Evolutionary conservation across 2,888 invertebrate species (phyloP), one percentile per base, ranked within the genome.

Genomic region (Aleiodes leptofemur): DNA sequence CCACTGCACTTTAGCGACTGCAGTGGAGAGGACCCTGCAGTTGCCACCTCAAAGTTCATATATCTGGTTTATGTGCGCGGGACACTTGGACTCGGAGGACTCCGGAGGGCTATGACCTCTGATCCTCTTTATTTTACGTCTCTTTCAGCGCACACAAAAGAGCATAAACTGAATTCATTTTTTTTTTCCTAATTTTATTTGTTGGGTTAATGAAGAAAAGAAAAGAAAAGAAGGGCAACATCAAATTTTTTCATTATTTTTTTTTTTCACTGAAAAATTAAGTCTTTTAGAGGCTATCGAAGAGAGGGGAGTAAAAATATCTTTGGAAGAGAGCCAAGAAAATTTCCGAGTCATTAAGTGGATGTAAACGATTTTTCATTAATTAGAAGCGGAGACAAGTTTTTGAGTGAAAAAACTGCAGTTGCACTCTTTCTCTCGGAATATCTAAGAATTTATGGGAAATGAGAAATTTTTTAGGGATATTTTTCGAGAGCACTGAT

Each of bases 91-190:
- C 80, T 78, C 78, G 83, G 84, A 83, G 83, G 83, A 84, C 84
- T 79, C 82, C 80, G 81, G 82, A 79, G 86, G 85, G 82, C 86
- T 85, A 84, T 86, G 86, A 86, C 86, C 86, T 82, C 81, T 77
- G 78, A 34, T 61, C 43, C 56, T 51, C 43, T 34, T 53, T 53
- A 59, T 34, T 29, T 31, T 16, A 34, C 31, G n/a, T 50, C 56
- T 59, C 29, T 71, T 56, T 74, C 56, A n/a, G 38, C 38, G 4
- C 14, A 29, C 14, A 29, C 43, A 48, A 48, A 50, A 48, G 9
- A 43, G 16, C 29, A 55, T 64, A 34, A 57, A 69, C 29, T 55
- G n/a, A 23, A n/a, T 53, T 23, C 56, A 73, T 56, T 48, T 48
- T 6, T 43, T 72, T 50, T 53, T 72, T 50, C 38, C 38, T 14